Evolutionary conservation across 1,140 invertebrate genomes (phyloP).

Genomic region (Hyles euphorbiae): DNA sequence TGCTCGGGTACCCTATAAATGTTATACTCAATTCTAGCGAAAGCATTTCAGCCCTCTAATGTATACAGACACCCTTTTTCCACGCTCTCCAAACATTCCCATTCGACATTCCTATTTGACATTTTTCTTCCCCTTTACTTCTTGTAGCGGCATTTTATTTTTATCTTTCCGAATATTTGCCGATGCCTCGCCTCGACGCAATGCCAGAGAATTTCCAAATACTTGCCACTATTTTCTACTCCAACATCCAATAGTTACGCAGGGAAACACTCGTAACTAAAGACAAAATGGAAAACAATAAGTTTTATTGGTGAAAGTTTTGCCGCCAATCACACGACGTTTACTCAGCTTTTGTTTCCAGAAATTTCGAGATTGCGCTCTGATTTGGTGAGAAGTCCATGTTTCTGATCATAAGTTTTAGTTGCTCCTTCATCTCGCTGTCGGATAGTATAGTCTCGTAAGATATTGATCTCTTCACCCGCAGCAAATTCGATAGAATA

Average conservation of each 20-base stretch:
- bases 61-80: conserved; percentile 23
- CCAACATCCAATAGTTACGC: conserved; percentile 23
- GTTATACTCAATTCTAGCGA: conserved; percentile 26
- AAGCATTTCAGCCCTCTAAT: conserved; percentile 25
- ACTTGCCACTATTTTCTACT: conserved; percentile 40
- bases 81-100: conserved; percentile 14
- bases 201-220: conserved; percentile 49
- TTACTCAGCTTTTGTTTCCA: conserved; percentile 18
- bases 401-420: conserved; percentile 44
- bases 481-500: conserved; percentile 45
- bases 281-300: conserved; percentile 25
- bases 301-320: conserved; percentile 13
- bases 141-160: conserved; percentile 54
- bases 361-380: conserved; percentile 29
- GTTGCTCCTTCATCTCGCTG: conserved; percentile 45
- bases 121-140: conserved; percentile 38
- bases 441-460: conserved; percentile 51
- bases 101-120: conserved; percentile 39
- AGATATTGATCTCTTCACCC: conserved; percentile 53
- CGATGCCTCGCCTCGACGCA: conserved; percentile 39
- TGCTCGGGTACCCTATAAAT: conserved; percentile 11
- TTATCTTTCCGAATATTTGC: conserved; percentile 56
- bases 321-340: conserved; percentile 6
- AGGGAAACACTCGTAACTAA: conserved; percentile 27
- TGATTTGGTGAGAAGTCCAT: conserved; percentile 21